These are phyloP conservation scores for Neoitamus cyanurus DNA, from an alignment of 2,888 invertebrate genomes.

Conservation along the genomic window DNA sequence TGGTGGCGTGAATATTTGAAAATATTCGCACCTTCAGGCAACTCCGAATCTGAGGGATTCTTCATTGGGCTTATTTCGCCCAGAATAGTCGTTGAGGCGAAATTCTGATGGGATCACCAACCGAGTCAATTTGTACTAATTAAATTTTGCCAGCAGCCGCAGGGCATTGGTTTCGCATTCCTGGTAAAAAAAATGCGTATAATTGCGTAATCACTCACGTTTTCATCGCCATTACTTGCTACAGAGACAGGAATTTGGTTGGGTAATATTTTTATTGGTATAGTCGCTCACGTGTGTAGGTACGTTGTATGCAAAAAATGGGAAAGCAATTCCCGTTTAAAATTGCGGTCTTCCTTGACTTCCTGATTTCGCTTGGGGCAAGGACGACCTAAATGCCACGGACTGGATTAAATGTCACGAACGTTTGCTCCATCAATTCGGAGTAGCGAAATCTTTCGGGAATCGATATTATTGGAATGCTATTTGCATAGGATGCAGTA, in stretches of 20 bases:
- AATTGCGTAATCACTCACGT: neutral
- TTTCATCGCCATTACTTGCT: neutral
- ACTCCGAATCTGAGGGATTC: neutral
- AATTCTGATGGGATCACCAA: neutral
- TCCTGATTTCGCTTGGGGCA: too few relatives aligned
- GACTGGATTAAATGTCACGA: too few relatives aligned
- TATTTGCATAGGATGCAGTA: too few relatives aligned
- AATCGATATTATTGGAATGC: too few relatives aligned
- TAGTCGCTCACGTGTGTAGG: too few relatives aligned
- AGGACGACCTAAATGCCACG: too few relatives aligned
- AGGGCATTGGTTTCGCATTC: neutral
- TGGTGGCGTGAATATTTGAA: neutral
- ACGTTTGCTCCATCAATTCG: too few relatives aligned
- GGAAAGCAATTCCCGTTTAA: too few relatives aligned
- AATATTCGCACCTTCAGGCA: neutral
- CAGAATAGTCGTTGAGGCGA: neutral
- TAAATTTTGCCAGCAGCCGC: neutral
- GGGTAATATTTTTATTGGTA: neutral
- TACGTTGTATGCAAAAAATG: too few relatives aligned
- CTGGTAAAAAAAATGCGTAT: neutral
- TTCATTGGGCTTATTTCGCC: neutral
- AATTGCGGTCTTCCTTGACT: too few relatives aligned
- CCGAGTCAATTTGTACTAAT: neutral
- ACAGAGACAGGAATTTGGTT: neutral
- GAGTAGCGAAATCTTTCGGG: too few relatives aligned